Conservation (phyloP, 2,113 vertebrate species). For the Colistium nudipinnis region DNA sequence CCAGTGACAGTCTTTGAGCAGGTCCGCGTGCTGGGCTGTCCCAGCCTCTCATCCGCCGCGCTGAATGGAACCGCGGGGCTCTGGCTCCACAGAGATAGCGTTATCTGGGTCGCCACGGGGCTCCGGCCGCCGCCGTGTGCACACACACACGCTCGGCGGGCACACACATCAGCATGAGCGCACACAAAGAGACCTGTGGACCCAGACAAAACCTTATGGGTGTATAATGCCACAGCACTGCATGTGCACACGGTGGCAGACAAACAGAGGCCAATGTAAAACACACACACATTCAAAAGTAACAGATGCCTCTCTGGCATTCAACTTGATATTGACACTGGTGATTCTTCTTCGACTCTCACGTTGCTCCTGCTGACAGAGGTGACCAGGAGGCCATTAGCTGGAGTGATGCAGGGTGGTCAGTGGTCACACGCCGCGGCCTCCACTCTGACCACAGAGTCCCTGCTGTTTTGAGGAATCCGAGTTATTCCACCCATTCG, state of each 20-base stretch:
- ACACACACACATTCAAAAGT: not conserved
- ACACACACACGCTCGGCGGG: constrained; percentile 68
- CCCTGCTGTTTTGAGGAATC: constrained; percentile 76
- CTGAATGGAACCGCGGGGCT: constrained; percentile 76
- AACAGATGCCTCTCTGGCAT: constrained; percentile 11
- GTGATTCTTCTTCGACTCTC: not conserved
- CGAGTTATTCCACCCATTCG: constrained; percentile 72
- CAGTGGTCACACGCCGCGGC: constrained; percentile 22
- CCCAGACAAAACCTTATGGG: constrained; percentile 58
- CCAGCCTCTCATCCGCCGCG: constrained; percentile 54
- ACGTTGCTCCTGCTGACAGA: not conserved
- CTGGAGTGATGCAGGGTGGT: not conserved
- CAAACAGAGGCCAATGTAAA: constrained; percentile 41
- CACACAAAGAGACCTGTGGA: constrained; percentile 65
- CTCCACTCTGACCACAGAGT: constrained; percentile 12
- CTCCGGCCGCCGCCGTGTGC: constrained; percentile 55
- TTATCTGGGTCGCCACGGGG: constrained; percentile 76
- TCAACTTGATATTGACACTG: constrained; percentile 39
- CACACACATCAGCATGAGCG: constrained; percentile 54
- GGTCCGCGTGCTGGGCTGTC: constrained; percentile 75
- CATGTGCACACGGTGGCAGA: constrained; percentile 10
- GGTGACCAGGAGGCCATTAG: not conserved
- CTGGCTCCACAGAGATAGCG: constrained; percentile 79
- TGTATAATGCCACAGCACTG: constrained; percentile 35
- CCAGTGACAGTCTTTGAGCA: constrained; percentile 67